Evolutionary conservation across 2,888 invertebrate genomes (phyloP).

Genomic region (Lasioglossum marginatum): DNA sequence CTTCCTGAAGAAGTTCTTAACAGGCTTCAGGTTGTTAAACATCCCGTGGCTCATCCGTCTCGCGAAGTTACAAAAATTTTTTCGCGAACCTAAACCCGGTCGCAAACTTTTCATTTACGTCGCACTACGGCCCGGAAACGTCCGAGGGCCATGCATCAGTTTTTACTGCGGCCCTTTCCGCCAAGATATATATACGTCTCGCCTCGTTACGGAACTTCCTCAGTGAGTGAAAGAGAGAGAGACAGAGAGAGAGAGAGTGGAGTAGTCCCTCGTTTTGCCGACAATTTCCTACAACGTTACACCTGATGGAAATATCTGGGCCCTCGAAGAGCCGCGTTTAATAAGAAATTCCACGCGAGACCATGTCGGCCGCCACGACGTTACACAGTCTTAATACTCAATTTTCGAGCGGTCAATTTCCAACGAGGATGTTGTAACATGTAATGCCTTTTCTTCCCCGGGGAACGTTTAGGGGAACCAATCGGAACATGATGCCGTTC

Average conservation of each 20-base stretch:
- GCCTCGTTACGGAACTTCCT: conserved; percentile 38
- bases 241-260: neutral
- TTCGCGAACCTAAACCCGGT: conserved; percentile 13
- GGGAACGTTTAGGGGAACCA: conserved; percentile 32
- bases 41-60: neutral
- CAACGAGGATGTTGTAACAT: conserved; percentile 29
- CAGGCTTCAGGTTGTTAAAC: neutral
- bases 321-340: conserved; percentile 31
- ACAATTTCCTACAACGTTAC: conserved; percentile 41
- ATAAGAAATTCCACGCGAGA: conserved; percentile 54
- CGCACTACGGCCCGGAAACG: neutral
- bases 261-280: conserved; percentile 33
- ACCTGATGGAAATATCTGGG: conserved; percentile 46
- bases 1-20: neutral
- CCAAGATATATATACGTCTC: neutral
- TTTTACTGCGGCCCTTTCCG: conserved; percentile 27
- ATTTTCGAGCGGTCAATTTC: conserved; percentile 56
- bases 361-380: conserved; percentile 37
- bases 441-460: conserved; percentile 23
- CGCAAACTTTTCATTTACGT: conserved; percentile 28
- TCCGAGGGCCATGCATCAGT: neutral
- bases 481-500: conserved; percentile 15
- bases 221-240: neutral
- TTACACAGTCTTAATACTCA: conserved; percentile 55
- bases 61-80: neutral